Evolutionary conservation across 2,888 invertebrate species (phyloP).

Genomic region (Coelinius sp.): DNA sequence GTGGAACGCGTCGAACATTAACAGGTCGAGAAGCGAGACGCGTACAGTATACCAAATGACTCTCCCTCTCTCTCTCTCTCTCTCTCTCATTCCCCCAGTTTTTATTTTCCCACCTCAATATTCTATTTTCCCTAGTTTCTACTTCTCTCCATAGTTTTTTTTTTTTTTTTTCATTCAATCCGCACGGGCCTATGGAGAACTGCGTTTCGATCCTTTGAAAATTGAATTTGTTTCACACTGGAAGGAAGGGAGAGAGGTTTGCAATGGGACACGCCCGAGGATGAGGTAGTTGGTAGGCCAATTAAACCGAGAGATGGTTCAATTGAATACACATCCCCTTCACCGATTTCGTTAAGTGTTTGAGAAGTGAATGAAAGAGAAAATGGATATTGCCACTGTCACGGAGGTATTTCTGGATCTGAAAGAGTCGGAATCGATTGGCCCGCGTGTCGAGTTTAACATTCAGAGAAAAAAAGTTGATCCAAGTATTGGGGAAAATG

Average conservation of each 20-base stretch:
- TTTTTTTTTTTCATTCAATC: not conserved
- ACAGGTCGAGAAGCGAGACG: slow-evolving; percentile 45
- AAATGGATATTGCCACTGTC: not conserved
- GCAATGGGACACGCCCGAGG: not conserved
- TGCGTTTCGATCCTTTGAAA: not conserved
- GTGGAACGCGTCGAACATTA: slow-evolving; percentile 50
- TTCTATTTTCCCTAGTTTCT: not conserved
- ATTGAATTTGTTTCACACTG: slow-evolving; percentile 12
- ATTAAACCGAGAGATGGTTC: slow-evolving; percentile 7
- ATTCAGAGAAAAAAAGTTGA: too few relatives aligned
- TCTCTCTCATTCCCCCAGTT: not conserved
- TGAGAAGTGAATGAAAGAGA: not conserved
- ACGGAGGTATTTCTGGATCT: not conserved
- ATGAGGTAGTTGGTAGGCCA: slow-evolving; percentile 2
- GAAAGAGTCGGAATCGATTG: slow-evolving; percentile 1
- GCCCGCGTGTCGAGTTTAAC: not conserved
- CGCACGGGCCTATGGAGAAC: not conserved
- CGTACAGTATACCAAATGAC: slow-evolving; percentile 10
- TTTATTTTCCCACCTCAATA: slow-evolving; percentile 15
- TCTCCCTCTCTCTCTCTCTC: slow-evolving; percentile 8
- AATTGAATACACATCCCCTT: not conserved
- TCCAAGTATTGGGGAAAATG: too few relatives aligned
- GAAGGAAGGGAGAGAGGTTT: not conserved
- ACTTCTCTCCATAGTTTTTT: not conserved
- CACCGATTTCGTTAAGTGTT: not conserved